Base-by-base conservation (phyloP, 2,797 vertebrate genomes). In the Odontamblyopus lacepedii region DNA sequence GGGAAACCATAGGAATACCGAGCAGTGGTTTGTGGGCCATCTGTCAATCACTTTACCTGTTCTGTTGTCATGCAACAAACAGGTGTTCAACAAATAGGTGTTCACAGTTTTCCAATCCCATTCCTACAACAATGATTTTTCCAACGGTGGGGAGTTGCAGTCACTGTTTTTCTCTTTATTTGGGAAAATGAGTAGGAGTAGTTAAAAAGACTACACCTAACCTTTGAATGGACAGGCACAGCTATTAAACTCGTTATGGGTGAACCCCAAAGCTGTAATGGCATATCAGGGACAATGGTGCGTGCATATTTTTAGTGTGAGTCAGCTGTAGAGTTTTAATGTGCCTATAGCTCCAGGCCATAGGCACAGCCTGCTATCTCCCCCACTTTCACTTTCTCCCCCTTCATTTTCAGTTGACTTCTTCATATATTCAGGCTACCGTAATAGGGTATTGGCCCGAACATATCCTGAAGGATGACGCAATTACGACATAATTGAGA, bases 261-360 rank as follows among this genome's bases (percentile, higher is more conserved):
- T 76, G 73, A 81, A 83, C 78, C 56, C 29, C 71, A 78, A 77
- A 78, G 73, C 55, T 57, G 53, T 55, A 69, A 75, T 71, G 16
- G 55, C 32, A 65, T 23, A 27, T 6, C 57, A 63, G 56, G n/a
- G 19, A 55, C 44, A 72, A 53, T 60, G 82, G 84, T 73, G 85
- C 81, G 82, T 74, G 74, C 72, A 12, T 56, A 48, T 71, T 63
- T 68, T 69, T 13, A 30, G 16, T 56, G 38, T 73, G 69, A 11
- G 44, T 81, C 75, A 78, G 29, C 9, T 0, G 27, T 62, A 41
- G 50, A 67, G 75, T 77, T 72, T 72, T 23, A 75, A 79, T 77
- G 66, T 74, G 80, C 18, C 70, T 53, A 19, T 50, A 48, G 11
- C 74, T 32, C 65, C 48, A 30, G 75, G 72, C 53, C 18, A 29